phyloP scores from a whole-genome alignment of 2,888 invertebrate species.

The Auanema freiburgensis region DNA sequence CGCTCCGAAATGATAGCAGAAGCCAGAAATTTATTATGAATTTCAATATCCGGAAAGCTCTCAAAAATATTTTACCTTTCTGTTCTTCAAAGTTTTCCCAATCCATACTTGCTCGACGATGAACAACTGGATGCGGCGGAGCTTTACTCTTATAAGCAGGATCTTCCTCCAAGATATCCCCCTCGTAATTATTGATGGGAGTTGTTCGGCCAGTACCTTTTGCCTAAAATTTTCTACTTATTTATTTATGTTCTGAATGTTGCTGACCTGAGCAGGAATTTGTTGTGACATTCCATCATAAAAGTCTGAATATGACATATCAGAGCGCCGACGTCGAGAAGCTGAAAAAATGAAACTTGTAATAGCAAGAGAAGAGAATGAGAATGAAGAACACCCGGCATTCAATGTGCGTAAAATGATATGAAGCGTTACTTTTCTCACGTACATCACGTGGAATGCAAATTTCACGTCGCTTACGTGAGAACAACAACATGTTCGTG shows the following conservation, averaged over 20 bases:
- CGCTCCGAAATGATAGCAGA: neutral
- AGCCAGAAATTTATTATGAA: neutral
- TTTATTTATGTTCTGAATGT: neutral
- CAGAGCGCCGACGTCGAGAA: conserved; percentile 24
- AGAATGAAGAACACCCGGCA: too few species aligned
- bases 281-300: conserved; percentile 49
- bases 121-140: conserved; percentile 60
- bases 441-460: too few species aligned
- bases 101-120: conserved; percentile 55
- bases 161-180: conserved; percentile 57
- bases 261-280: conserved; percentile 30
- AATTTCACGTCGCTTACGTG: too few species aligned
- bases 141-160: conserved; percentile 53
- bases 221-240: neutral
- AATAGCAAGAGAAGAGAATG: too few species aligned
- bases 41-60: too few species aligned
- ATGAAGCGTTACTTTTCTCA: too few species aligned
- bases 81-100: conserved; percentile 62
- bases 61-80: conserved; percentile 27
- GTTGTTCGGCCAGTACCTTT: conserved; percentile 35
- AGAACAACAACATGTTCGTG: too few species aligned
- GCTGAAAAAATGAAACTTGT: too few species aligned
- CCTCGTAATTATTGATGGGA: conserved; percentile 43
- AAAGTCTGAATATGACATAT: conserved; percentile 54
- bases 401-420: too few species aligned